Conservation (phyloP, 2,888 invertebrate genomes). For the Troides helena region DNA sequence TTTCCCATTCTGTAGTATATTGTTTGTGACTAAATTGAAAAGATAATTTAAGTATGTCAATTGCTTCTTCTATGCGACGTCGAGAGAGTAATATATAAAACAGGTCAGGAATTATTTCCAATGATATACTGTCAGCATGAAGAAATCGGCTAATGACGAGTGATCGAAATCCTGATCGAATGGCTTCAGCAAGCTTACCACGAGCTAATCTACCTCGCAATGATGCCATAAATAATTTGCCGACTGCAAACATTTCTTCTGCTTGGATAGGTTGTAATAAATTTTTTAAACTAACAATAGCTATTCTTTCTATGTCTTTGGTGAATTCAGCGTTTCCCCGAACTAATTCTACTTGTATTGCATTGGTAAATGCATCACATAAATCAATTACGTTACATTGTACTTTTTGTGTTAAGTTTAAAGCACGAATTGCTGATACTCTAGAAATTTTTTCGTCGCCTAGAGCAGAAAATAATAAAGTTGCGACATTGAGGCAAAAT, state of each 20-base stretch:
- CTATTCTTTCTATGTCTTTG: conserved; percentile 57
- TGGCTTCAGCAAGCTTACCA: conserved; percentile 51
- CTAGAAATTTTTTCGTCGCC: conserved; percentile 58
- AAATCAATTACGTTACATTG: conserved; percentile 62
- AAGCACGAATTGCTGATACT: conserved; percentile 52
- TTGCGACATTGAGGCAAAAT: conserved; percentile 63
- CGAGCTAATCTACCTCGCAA: conserved; percentile 66
- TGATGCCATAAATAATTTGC: conserved; percentile 65
- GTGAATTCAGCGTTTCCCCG: conserved; percentile 60
- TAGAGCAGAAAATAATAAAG: conserved; percentile 54
- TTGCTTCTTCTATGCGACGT: conserved; percentile 71
- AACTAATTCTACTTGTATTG: conserved; percentile 68
- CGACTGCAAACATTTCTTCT: conserved; percentile 68
- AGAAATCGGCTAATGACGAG: conserved; percentile 67
- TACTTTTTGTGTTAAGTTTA: conserved; percentile 57
- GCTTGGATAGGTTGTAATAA: conserved; percentile 55
- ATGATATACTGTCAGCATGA: conserved; percentile 59
- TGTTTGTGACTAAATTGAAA: conserved; percentile 46
- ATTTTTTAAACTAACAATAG: conserved; percentile 50
- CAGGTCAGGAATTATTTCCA: conserved; percentile 69
- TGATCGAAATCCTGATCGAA: conserved; percentile 66
- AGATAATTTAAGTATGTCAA: conserved; percentile 66
- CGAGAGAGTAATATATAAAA: conserved; percentile 65
- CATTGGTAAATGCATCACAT: conserved; percentile 71
- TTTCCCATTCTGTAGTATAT: conserved; percentile 54